phyloP scores from a whole-genome alignment of 2,113 vertebrate species.

The Megaptera novaeangliae region DNA sequence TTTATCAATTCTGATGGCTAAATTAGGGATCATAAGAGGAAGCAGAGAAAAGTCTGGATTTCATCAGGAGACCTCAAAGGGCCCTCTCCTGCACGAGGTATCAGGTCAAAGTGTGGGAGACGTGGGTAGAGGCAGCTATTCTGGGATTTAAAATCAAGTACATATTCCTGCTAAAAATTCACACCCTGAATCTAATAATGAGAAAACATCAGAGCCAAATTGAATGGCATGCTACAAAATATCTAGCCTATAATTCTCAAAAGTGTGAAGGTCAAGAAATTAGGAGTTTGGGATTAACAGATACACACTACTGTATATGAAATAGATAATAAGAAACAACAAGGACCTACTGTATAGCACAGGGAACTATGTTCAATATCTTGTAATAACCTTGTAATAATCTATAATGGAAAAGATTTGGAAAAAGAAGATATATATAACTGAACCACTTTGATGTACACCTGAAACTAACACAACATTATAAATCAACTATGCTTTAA shows the following conservation, averaged over 20 bases:
- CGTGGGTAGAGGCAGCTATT: background rate
- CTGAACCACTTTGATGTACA: background rate
- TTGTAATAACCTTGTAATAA: too few relatives aligned
- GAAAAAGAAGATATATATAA: background rate
- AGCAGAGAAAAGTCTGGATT: background rate
- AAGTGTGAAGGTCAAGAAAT: background rate
- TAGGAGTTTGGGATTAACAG: background rate
- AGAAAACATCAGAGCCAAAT: background rate
- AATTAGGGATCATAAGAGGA: background rate
- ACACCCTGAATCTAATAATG: background rate
- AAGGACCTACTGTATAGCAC: background rate
- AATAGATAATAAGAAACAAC: background rate
- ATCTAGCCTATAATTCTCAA: background rate
- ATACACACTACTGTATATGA: background rate
- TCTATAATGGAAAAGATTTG: background rate
- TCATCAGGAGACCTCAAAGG: background rate
- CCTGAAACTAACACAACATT: background rate
- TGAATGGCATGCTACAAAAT: background rate
- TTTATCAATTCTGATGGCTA: slow-evolving; percentile 27
- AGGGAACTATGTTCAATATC: background rate
- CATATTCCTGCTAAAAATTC: slow-evolving; percentile 8
- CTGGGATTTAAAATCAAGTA: slow-evolving; percentile 21
- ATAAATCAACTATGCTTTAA: background rate
- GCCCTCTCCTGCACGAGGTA: background rate
- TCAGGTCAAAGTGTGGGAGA: slow-evolving; percentile 1